phyloP scores from a whole-genome alignment of 2,797 vertebrate genomes.

The Capromys pilorides region DNA sequence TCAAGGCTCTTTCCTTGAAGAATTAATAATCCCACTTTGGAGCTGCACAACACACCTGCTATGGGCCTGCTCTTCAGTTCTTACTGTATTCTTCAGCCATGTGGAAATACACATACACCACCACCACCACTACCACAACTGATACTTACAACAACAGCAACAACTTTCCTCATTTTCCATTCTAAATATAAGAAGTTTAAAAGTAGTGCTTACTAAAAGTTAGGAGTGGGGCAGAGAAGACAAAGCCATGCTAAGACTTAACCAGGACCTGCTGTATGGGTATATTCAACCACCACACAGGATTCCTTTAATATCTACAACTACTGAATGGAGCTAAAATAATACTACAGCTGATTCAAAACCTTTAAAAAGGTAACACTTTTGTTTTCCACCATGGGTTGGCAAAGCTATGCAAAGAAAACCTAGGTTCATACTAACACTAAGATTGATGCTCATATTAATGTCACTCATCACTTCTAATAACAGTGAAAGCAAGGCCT shows the following conservation, averaged over 20 bases:
- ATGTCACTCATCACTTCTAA: too few relatives aligned
- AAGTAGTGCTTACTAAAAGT: background rate
- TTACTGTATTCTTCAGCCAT: background rate
- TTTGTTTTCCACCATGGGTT: background rate
- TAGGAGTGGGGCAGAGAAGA: background rate
- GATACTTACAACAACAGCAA: too few relatives aligned
- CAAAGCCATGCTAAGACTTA: too few relatives aligned
- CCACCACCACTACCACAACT: too few relatives aligned
- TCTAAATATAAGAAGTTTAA: background rate
- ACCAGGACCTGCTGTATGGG: background rate
- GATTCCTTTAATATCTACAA: background rate
- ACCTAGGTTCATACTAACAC: background rate
- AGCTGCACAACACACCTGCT: fast-evolving
- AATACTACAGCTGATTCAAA: background rate
- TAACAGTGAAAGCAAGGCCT: too few relatives aligned
- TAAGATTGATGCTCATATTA: background rate
- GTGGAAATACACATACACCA: background rate
- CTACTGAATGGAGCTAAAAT: background rate
- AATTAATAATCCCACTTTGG: background rate
- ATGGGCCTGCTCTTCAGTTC: fast-evolving
- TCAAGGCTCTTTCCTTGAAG: background rate
- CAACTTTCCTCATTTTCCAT: background rate
- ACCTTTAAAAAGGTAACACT: background rate
- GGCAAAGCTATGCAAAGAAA: background rate
- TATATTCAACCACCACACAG: background rate